Conservation (phyloP, 1,140 invertebrate species). For the Copidosoma floridanum region DNA sequence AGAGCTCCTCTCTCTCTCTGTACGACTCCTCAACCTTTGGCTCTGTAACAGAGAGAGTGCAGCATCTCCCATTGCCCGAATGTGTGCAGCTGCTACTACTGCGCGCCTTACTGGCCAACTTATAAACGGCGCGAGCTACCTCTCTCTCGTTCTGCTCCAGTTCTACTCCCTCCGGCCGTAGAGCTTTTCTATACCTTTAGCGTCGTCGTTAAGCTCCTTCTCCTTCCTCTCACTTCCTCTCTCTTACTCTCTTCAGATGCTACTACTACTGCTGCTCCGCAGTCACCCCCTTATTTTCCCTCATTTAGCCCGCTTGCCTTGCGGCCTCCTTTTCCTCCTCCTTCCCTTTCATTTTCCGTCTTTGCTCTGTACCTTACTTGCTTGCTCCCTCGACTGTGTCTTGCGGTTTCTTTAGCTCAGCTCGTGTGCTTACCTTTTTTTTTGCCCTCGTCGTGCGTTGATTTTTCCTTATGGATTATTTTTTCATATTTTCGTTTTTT, state of each 20-base stretch:
- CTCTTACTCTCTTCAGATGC: too few species aligned
- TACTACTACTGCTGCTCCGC: too few species aligned
- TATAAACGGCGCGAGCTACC: conserved; percentile 30
- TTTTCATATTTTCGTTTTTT: neutral
- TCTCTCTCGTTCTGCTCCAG: too few species aligned
- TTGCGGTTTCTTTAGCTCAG: neutral
- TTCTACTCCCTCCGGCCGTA: too few species aligned
- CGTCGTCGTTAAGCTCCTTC: too few species aligned
- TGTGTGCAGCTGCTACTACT: neutral
- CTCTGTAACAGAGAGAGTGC: neutral
- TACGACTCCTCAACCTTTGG: neutral
- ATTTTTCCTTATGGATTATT: neutral
- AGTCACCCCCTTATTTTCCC: neutral
- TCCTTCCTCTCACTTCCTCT: conserved; percentile 4
- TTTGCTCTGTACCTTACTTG: neutral
- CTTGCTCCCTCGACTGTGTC: neutral
- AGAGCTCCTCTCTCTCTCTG: neutral
- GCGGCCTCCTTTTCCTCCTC: conserved; percentile 10
- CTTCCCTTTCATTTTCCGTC: too few species aligned
- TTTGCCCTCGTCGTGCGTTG: neutral
- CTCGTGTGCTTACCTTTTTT: conserved; percentile 3
- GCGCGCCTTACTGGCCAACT: conserved; percentile 30
- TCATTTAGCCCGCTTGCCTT: conserved; percentile 22
- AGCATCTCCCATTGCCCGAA: too few species aligned
- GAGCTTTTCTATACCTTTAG: too few species aligned